Evolutionary conservation across 2,113 vertebrate species (phyloP).

Genomic region (Menidia beryllina): DNA sequence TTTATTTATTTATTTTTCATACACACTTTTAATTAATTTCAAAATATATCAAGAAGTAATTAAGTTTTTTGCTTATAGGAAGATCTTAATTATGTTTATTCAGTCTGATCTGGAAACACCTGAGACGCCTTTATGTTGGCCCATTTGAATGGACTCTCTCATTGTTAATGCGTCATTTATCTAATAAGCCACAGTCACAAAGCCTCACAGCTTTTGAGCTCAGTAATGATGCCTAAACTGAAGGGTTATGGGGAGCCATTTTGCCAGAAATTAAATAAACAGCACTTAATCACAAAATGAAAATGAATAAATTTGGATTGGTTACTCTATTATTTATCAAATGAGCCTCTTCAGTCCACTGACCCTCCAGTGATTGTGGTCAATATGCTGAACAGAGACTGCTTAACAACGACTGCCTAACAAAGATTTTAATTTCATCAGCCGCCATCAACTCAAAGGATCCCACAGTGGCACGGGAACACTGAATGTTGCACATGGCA

Average conservation of each 20-base stretch:
- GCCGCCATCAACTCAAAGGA: slow-evolving; percentile 55
- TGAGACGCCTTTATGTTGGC: slow-evolving; percentile 86
- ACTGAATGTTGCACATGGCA: slow-evolving; percentile 70
- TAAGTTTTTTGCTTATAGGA: slow-evolving; percentile 87
- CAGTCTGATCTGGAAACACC: slow-evolving; percentile 94
- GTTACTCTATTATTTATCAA: slow-evolving; percentile 73
- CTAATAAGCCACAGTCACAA: slow-evolving; percentile 85
- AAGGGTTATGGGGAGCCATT: slow-evolving; percentile 61
- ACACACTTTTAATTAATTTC: slow-evolving; percentile 97
- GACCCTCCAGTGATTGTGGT: slow-evolving; percentile 77
- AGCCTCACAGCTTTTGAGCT: slow-evolving; percentile 45
- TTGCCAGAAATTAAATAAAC: slow-evolving; percentile 74
- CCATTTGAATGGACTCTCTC: slow-evolving; percentile 89
- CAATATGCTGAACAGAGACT: slow-evolving; percentile 59
- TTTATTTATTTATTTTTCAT: slow-evolving; percentile 94
- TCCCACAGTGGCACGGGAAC: slow-evolving; percentile 57
- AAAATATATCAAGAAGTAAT: slow-evolving; percentile 95
- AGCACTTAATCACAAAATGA: slow-evolving; percentile 67
- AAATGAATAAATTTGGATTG: slow-evolving; percentile 78
- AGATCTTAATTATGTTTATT: slow-evolving; percentile 93
- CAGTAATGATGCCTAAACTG: slow-evolving; percentile 30
- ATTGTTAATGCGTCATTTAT: slow-evolving; percentile 92
- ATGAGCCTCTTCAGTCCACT: slow-evolving; percentile 62
- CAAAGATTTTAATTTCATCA: slow-evolving; percentile 76
- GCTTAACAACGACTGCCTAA: slow-evolving; percentile 57